phyloP scores from a whole-genome alignment of 1,140 invertebrate genomes.

The Solen grandis region DNA sequence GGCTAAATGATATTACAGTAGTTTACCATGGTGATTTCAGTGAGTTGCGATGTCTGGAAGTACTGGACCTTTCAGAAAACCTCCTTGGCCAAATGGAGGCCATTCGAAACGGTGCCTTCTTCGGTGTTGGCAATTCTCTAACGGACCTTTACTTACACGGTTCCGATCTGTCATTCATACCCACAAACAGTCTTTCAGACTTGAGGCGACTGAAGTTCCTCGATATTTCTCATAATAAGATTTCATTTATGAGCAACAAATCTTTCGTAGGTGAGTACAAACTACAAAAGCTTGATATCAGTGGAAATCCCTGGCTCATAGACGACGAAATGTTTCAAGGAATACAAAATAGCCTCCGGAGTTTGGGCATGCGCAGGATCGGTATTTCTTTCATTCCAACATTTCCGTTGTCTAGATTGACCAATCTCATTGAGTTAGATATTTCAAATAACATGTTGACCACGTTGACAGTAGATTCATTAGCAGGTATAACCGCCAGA shows the following conservation, averaged over 20 bases:
- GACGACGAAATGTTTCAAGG: constrained; percentile 25
- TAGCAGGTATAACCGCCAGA: constrained; percentile 44
- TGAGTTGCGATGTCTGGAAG: constrained; percentile 31
- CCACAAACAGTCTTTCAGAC: constrained; percentile 12
- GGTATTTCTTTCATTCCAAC: constrained; percentile 25
- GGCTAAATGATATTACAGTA: constrained; percentile 37
- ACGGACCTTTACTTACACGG: constrained; percentile 21
- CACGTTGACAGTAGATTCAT: constrained; percentile 16
- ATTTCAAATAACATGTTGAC: constrained; percentile 19
- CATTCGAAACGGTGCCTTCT: constrained; percentile 41
- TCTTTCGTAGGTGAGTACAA: constrained; percentile 35
- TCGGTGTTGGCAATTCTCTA: constrained; percentile 34
- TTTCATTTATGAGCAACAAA: constrained; percentile 2
- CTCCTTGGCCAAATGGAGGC: constrained; percentile 41
- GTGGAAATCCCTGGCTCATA: constrained; percentile 33
- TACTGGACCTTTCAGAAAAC: constrained; percentile 43
- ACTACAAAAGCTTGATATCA: constrained; percentile 38
- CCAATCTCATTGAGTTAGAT: constrained; percentile 7
- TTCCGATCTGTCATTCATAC: constrained; percentile 10
- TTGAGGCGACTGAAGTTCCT: constrained; percentile 22
- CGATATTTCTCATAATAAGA: constrained; percentile 42
- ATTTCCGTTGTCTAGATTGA: constrained; percentile 2
- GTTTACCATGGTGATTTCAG: constrained; percentile 46
- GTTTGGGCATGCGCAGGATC: constrained; percentile 29
- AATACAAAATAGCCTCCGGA: constrained; percentile 10